A percentile compares a stretch with the other conserved stretches of the same genome.
phyloP scores from a whole-genome alignment of 2,888 invertebrate species.

The Drosophila atripex region DNA sequence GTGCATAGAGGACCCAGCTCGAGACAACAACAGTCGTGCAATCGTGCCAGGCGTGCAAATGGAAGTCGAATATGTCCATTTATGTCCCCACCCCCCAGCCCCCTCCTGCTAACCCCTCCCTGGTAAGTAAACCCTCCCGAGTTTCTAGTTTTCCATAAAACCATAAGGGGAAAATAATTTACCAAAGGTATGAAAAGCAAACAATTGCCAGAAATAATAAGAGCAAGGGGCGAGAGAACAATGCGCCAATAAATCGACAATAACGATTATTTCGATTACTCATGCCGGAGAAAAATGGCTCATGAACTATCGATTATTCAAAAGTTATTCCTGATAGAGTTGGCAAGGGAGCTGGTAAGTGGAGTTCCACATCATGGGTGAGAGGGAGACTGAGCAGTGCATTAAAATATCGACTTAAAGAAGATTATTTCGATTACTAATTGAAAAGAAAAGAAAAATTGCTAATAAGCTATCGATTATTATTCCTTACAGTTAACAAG shows the following conservation, averaged over 20 bases:
- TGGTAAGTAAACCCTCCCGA: too few species aligned
- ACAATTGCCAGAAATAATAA: neutral
- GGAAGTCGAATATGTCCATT: conserved; percentile 23
- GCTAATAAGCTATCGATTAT: too few species aligned
- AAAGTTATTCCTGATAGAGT: too few species aligned
- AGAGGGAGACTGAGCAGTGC: too few species aligned
- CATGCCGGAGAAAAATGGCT: neutral
- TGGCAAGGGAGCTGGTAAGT: too few species aligned
- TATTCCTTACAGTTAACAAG: too few species aligned
- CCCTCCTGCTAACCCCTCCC: too few species aligned
- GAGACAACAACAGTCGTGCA: conserved; percentile 50
- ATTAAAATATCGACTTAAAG: too few species aligned
- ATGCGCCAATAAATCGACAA: conserved; percentile 7
- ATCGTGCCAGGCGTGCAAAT: conserved; percentile 60
- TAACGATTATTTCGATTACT: neutral
- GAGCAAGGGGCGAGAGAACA: neutral
- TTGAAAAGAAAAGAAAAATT: too few species aligned
- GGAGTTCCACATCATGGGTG: too few species aligned
- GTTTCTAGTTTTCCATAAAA: neutral
- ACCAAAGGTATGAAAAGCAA: conserved; percentile 1
- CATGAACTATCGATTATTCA: neutral
- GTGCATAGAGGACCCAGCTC: conserved; percentile 11
- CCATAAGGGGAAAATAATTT: conserved; percentile 12
- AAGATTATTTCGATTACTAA: too few species aligned
- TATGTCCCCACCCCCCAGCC: neutral